Evolutionary conservation across 2,113 vertebrate genomes (phyloP).

Genomic region (Syngnathus floridae): DNA sequence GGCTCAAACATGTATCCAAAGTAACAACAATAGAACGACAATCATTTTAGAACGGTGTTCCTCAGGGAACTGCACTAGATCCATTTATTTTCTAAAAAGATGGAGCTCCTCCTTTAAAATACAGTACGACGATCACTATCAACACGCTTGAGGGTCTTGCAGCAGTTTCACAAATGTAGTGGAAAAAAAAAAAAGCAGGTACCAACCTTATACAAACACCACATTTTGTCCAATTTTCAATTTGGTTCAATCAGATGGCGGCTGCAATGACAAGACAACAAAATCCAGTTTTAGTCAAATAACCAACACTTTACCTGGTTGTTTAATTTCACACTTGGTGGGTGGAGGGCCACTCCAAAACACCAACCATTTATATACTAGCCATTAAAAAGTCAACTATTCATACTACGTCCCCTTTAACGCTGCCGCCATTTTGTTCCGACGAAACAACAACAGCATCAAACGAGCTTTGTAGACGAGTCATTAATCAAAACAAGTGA

Average conservation of each 20-base stretch:
- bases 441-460: slow-evolving; percentile 34
- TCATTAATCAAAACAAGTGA: slow-evolving; percentile 59
- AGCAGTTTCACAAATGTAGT: background rate
- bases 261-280: background rate
- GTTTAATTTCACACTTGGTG: background rate
- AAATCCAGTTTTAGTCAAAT: background rate
- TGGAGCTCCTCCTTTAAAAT: too few relatives aligned
- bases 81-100: background rate
- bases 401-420: background rate
- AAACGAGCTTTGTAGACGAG: slow-evolving; percentile 37
- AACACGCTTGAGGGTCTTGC: background rate
- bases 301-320: background rate
- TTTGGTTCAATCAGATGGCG: background rate
- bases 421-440: background rate
- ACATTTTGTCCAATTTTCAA: background rate
- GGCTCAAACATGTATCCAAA: background rate
- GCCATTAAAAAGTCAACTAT: slow-evolving; percentile 1
- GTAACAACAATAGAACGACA: background rate
- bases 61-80: background rate
- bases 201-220: background rate
- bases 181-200: background rate
- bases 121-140: too few relatives aligned
- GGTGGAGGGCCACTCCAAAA: background rate
- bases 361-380: background rate
- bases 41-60: background rate